phyloP scores from a whole-genome alignment of 2,888 invertebrate species.

The Chrysina gloriosa region DNA sequence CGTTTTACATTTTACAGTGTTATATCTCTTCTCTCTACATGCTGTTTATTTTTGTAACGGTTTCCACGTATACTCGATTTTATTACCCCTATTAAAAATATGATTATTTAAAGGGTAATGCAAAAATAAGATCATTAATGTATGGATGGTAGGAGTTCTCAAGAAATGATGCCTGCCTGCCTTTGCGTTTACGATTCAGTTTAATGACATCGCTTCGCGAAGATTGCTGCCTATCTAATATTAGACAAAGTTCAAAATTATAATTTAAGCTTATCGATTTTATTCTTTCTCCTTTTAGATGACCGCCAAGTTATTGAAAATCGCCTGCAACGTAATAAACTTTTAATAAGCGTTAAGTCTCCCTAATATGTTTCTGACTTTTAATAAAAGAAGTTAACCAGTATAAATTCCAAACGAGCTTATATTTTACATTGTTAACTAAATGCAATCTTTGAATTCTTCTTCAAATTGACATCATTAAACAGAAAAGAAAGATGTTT shows the following conservation, averaged over 20 bases:
- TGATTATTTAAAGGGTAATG: conserved; percentile 40
- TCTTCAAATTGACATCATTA: too few relatives aligned
- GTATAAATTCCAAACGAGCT: background rate
- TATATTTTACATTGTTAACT: too few relatives aligned
- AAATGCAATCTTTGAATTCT: too few relatives aligned
- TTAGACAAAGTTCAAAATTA: conserved; percentile 37
- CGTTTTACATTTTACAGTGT: conserved; percentile 43
- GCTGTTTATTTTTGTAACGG: conserved; percentile 42
- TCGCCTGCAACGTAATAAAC: conserved; percentile 11
- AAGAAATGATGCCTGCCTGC: conserved; percentile 8
- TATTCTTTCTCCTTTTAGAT: conserved; percentile 6
- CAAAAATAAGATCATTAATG: conserved; percentile 37
- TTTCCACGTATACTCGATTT: conserved; percentile 40
- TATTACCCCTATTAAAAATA: conserved; percentile 43
- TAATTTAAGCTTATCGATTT: conserved; percentile 29
- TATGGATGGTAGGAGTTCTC: conserved; percentile 27
- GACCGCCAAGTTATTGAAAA: conserved; percentile 19
- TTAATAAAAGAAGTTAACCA: background rate
- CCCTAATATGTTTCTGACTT: background rate
- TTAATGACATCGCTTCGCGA: conserved; percentile 30
- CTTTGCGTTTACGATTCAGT: conserved; percentile 36
- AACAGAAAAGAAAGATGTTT: too few relatives aligned
- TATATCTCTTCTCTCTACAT: conserved; percentile 39
- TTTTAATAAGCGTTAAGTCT: conserved; percentile 22
- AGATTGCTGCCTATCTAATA: conserved; percentile 25